Evolutionary conservation across 2,888 invertebrate species (phyloP).

Genomic region (Cacoxenus indagator): DNA sequence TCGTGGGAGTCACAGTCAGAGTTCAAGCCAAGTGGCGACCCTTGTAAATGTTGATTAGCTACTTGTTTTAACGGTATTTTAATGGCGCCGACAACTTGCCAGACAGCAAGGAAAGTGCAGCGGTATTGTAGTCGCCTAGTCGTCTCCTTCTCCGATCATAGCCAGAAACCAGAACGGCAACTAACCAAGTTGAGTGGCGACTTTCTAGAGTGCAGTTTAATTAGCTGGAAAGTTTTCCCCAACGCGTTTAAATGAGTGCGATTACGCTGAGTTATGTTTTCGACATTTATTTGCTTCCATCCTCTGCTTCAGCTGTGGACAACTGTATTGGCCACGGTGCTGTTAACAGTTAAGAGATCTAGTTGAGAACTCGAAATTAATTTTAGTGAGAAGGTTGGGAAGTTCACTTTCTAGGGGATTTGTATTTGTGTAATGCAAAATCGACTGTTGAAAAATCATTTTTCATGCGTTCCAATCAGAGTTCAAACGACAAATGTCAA

Average conservation of each 20-base stretch:
- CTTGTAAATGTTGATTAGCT: constrained; percentile 58
- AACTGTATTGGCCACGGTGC: no score
- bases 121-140: background rate
- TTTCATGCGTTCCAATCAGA: constrained; percentile 46
- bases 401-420: no score
- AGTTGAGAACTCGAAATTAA: no score
- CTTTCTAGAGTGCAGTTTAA: constrained; percentile 10
- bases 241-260: background rate
- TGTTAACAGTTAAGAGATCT: no score
- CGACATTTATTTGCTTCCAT: constrained; percentile 20
- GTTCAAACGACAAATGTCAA: constrained; percentile 60
- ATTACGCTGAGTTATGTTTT: constrained; percentile 31
- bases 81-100: constrained; percentile 35
- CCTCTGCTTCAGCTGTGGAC: no score
- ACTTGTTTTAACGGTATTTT: constrained; percentile 36
- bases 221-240: background rate
- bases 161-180: background rate
- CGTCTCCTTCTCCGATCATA: background rate
- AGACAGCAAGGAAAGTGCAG: background rate
- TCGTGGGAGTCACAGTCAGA: constrained; percentile 21
- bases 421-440: background rate
- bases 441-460: constrained; percentile 54
- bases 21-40: constrained; percentile 46
- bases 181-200: background rate
- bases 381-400: no score